Conservation (phyloP, 2,888 invertebrate genomes). For the Synergus gifuensis region DNA sequence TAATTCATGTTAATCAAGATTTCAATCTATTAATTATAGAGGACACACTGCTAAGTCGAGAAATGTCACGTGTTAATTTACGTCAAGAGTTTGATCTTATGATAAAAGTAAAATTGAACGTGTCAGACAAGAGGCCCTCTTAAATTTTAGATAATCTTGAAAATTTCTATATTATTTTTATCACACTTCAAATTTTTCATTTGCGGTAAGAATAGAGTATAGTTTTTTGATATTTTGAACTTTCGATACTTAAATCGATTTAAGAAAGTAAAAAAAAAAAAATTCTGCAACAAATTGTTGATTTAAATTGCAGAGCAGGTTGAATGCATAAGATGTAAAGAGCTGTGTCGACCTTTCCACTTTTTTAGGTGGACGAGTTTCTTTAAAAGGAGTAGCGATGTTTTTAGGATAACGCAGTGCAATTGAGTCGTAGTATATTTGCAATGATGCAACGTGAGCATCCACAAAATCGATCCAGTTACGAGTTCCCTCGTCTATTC, state of each 20-base stretch:
- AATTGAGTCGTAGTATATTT: constrained; percentile 13
- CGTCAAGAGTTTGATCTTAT: neutral
- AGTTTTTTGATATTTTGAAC: too few relatives aligned
- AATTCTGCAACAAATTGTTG: neutral
- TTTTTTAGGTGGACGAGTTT: constrained; percentile 2
- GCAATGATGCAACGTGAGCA: constrained; percentile 28
- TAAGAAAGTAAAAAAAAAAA: neutral
- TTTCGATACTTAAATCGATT: too few relatives aligned
- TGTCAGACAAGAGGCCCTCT: neutral
- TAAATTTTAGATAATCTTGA: neutral
- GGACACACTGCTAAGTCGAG: neutral
- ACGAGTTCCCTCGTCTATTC: constrained; percentile 20
- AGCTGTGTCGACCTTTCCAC: constrained; percentile 6
- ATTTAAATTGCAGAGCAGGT: neutral
- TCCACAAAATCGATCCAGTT: constrained; percentile 26
- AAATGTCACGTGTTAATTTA: constrained; percentile 2
- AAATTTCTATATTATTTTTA: too few relatives aligned
- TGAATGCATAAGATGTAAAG: neutral
- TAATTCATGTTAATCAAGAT: constrained; percentile 11
- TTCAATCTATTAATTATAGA: constrained; percentile 26
- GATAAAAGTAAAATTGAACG: neutral
- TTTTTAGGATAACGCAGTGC: constrained; percentile 30
- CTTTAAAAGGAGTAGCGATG: constrained; percentile 12
- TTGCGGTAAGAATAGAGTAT: too few relatives aligned
- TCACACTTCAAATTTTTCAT: too few relatives aligned